These are phyloP conservation scores for Ardeotis arabs DNA, from an alignment of 2,113 vertebrate species.

Conservation along the genomic window DNA sequence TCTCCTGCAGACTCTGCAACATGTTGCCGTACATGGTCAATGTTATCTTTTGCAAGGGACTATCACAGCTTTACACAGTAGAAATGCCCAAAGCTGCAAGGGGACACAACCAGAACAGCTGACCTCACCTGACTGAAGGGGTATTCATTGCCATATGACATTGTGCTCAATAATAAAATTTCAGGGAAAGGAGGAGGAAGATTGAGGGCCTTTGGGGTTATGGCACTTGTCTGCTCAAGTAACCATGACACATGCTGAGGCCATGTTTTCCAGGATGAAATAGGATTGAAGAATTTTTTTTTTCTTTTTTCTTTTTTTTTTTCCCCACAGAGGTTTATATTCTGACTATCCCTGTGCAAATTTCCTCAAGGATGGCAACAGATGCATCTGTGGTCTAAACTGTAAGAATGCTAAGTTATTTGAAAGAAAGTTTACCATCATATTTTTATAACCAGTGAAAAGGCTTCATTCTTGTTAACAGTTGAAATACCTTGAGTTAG, in stretches of 20 bases:
- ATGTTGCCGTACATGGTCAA: neutral
- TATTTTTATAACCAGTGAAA: neutral
- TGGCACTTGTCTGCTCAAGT: neutral
- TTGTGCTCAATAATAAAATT: neutral
- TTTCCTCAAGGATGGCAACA: neutral
- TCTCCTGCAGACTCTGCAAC: neutral
- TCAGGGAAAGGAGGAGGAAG: neutral
- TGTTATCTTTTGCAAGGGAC: neutral
- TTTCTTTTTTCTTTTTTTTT: neutral
- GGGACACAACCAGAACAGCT: neutral
- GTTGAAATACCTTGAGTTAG: neutral
- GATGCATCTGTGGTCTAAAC: neutral
- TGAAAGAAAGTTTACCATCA: neutral
- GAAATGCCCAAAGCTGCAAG: neutral
- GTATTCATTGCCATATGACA: neutral
- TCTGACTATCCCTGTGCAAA: neutral
- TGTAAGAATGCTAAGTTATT: neutral
- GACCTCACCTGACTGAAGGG: too few relatives aligned
- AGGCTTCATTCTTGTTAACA: neutral
- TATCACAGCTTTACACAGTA: neutral
- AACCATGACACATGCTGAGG: neutral
- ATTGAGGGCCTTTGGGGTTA: neutral
- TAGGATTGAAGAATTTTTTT: neutral
- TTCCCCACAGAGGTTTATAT: neutral
- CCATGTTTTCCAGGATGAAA: neutral